phyloP scores from a whole-genome alignment of 1,140 invertebrate species.

The Mactra quadrangularis region DNA sequence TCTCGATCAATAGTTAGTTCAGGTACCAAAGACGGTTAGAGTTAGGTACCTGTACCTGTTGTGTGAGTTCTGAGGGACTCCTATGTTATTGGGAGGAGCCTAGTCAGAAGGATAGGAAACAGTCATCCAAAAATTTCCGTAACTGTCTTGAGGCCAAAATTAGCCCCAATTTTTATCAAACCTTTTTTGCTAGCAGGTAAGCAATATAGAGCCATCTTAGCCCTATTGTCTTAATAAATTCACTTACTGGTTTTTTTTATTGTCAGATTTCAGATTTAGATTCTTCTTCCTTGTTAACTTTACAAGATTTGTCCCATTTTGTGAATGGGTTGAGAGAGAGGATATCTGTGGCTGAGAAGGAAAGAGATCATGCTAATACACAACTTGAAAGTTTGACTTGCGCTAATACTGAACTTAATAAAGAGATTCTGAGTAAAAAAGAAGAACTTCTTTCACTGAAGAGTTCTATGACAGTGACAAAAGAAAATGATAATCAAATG shows the following conservation, averaged over 20 bases:
- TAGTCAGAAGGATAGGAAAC: no score
- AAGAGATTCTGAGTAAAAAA: slow-evolving; percentile 7
- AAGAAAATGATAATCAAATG: slow-evolving; percentile 32
- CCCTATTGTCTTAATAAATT: slow-evolving; percentile 2
- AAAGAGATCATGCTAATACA: slow-evolving; percentile 9
- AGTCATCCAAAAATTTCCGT: no score
- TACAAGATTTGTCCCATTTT: slow-evolving; percentile 56
- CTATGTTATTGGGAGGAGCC: no score
- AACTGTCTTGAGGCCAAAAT: no score
- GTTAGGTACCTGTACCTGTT: no score
- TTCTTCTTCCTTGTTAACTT: slow-evolving; percentile 20
- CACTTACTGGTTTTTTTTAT: neutral
- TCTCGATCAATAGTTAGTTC: no score
- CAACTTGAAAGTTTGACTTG: slow-evolving; percentile 7
- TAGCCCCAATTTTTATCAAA: no score
- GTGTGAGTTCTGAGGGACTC: no score
- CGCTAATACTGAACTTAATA: slow-evolving; percentile 9
- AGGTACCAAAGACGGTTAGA: no score
- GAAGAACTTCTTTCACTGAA: slow-evolving; percentile 34
- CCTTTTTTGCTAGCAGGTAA: no score
- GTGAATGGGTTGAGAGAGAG: slow-evolving; percentile 38
- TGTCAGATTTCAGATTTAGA: slow-evolving; percentile 53
- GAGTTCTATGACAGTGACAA: slow-evolving; percentile 1
- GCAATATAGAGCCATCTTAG: no score
- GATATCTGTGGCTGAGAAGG: neutral